Base-by-base conservation (phyloP, 2,888 invertebrate genomes). In the Coleophora deauratella region DNA sequence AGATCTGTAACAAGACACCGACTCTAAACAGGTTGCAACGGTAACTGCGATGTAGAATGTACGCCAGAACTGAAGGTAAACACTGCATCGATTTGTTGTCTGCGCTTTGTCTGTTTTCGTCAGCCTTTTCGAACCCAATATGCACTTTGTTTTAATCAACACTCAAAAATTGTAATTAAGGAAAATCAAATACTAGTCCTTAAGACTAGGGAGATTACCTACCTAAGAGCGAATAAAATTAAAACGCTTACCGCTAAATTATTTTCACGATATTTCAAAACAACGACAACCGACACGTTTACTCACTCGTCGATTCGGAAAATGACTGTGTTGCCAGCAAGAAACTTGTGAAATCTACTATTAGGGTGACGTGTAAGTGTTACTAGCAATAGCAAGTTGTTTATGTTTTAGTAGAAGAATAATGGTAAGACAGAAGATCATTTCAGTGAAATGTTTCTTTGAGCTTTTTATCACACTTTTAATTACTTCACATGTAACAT, bases 1-100 rank as follows among this genome's bases (percentile, higher is more conserved):
- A 51, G 55, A 71, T 65, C 80, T 81, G 70, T 46, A 82, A 81
- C 65, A n/a, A 76, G 82, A 71, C 49, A 77, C 47, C 68, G 35
- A n/a, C 34, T 31, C 21, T 34, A 8, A 32, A 15, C 21, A 21
- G 21, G 21, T 3, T 21, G 21, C 21, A 21, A 21, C 21, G 21
- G 21, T 21, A 21, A 21, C 21, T 21, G 21, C 21, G 21, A 21
- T 21, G 21, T 21, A 6, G 21, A 21, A 21, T 21, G 21, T 4
- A 21, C n/a, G n/a, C n/a, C n/a, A n/a, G n/a, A n/a, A n/a, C n/a
- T 43, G 39, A 36, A 37, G 51, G 59, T 62, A 69, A 69, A 70
- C 73, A n/a, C n/a, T n/a, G n/a, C n/a, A 74, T 74, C 65, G 74
- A 72, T 75, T 62, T 62, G 59, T 61, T 21, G 21, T 6, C 21